A percentile compares a stretch with the other conserved stretches of the same genome.
phyloP scores from a whole-genome alignment of 1,140 invertebrate species.

The honey bee (Apis mellifera) region Amel_HAv3.1 CM009934.2:2908501-2909000 shows the following conservation, averaged over 20 bases:
- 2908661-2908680: constrained; percentile 38
- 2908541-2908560: background rate
- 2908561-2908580: constrained; percentile 9
- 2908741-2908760: constrained; percentile 60
- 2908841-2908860: background rate
- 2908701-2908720: constrained; percentile 60
- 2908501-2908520: background rate
- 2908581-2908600: constrained; percentile 53
- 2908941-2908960: no score
- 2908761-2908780: constrained; percentile 28
- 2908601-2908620: constrained; percentile 57
- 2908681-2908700: constrained; percentile 61
- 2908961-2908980: no score
- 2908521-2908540: background rate
- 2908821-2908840: background rate
- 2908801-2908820: background rate
- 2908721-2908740: constrained; percentile 46
- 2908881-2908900: no score
- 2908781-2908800: background rate
- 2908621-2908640: constrained; percentile 42
- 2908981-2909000: no score
- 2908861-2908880: no score
- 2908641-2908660: constrained; percentile 36
- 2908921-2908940: no score
- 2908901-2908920: no score